A percentile compares a stretch with the other conserved stretches of the same genome.
phyloP scores from a whole-genome alignment of 2,888 invertebrate genomes.

The Aporophyla nigra region DNA sequence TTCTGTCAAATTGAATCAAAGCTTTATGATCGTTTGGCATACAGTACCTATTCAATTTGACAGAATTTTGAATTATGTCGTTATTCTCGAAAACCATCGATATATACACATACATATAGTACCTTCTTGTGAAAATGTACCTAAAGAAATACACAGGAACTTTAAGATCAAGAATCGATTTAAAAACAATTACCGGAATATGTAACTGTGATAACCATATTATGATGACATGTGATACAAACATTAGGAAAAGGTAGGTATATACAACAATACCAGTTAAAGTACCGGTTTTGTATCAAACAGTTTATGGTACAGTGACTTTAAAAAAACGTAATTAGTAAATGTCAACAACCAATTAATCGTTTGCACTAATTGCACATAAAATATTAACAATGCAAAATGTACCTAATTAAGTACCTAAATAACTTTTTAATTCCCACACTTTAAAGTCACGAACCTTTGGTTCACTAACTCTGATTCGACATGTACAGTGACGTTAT shows the following conservation, averaged over 20 bases:
- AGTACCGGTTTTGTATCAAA: not conserved
- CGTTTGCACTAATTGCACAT: conserved; percentile 18
- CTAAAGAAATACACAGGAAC: too few relatives aligned
- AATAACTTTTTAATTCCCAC: conserved; percentile 5
- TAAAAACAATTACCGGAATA: not conserved
- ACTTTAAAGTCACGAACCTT: not conserved
- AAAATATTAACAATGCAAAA: not conserved
- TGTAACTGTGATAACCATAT: not conserved
- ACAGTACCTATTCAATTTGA: too few relatives aligned
- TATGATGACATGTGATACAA: not conserved
- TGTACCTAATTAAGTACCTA: not conserved
- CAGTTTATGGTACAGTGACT: not conserved
- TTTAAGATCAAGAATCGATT: not conserved
- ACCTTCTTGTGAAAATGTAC: too few relatives aligned
- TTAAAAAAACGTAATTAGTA: conserved; percentile 6
- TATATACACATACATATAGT: too few relatives aligned
- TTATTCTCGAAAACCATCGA: too few relatives aligned
- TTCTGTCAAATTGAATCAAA: too few relatives aligned
- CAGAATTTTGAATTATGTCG: too few relatives aligned
- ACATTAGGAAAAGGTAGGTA: not conserved
- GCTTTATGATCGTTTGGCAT: too few relatives aligned
- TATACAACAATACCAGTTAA: not conserved
- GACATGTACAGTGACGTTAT: too few relatives aligned
- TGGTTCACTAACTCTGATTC: not conserved
- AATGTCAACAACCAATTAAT: conserved; percentile 15